Evolutionary conservation across 1,140 invertebrate genomes (phyloP).

Genomic region (Drosophila parvula): DNA sequence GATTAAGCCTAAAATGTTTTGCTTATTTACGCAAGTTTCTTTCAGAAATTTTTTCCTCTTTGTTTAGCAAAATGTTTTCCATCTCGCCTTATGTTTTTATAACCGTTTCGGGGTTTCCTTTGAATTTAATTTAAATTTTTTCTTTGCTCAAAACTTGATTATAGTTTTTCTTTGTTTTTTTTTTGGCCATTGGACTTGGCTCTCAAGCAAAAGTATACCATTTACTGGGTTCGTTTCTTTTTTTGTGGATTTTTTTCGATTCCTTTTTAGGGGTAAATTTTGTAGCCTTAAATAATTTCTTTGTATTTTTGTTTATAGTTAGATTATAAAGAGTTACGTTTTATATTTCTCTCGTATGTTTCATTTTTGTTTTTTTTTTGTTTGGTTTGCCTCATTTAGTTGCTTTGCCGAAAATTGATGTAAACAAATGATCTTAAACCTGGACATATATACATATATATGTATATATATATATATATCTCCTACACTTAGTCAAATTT

Average conservation of each 20-base stretch:
- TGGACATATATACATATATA: slow-evolving; percentile 32
- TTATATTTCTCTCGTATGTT: slow-evolving; percentile 14
- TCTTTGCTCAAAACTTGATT: slow-evolving; percentile 35
- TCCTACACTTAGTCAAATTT: slow-evolving; percentile 65
- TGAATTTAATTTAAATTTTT: slow-evolving; percentile 45
- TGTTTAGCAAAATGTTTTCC: slow-evolving; percentile 41
- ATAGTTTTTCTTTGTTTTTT: background rate
- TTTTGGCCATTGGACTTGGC: slow-evolving; percentile 59
- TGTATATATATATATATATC: slow-evolving; percentile 48
- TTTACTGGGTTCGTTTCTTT: slow-evolving; percentile 48
- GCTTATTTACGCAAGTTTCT: slow-evolving; percentile 62
- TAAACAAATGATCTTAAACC: slow-evolving; percentile 69
- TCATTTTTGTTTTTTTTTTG: slow-evolving; percentile 27
- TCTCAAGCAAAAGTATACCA: slow-evolving; percentile 75
- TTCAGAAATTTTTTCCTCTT: slow-evolving; percentile 60
- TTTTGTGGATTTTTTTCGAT: slow-evolving; percentile 39
- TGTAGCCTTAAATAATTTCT: slow-evolving; percentile 81
- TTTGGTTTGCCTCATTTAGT: slow-evolving; percentile 76
- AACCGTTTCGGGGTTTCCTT: slow-evolving; percentile 62
- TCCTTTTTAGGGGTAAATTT: slow-evolving; percentile 61
- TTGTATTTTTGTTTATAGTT: slow-evolving; percentile 73
- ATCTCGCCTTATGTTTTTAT: slow-evolving; percentile 61
- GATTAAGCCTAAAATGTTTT: slow-evolving; percentile 77
- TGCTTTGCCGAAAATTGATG: slow-evolving; percentile 78
- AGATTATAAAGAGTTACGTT: slow-evolving; percentile 57